Conservation (phyloP, 2,888 invertebrate species). For the Ormyrus nitidulus region DNA sequence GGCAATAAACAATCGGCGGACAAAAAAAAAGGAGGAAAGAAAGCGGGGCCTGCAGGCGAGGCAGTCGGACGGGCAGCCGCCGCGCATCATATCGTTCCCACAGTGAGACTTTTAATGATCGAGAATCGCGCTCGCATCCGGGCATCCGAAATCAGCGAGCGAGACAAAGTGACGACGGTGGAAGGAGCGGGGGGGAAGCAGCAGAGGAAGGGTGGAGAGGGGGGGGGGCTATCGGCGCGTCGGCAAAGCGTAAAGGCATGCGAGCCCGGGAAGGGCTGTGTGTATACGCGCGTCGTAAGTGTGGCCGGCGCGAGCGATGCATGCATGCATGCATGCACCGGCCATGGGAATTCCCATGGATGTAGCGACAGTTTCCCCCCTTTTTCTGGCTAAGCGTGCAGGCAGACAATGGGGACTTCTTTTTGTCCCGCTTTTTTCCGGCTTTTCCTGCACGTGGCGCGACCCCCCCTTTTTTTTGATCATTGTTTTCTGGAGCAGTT, state of each 20-base stretch:
- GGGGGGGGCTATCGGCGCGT: constrained; percentile 21
- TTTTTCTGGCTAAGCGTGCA: background rate
- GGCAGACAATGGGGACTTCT: background rate
- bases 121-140: constrained; percentile 52
- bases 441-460: background rate
- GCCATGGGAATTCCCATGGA: constrained; percentile 61
- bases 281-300: constrained; percentile 70
- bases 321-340: background rate
- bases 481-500: background rate
- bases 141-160: constrained; percentile 55
- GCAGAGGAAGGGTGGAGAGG: constrained; percentile 9
- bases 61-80: too few relatives aligned
- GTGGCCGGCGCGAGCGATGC: constrained; percentile 69
- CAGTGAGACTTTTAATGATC: constrained; percentile 51
- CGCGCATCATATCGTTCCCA: constrained; percentile 35
- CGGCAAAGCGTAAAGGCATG: constrained; percentile 60
- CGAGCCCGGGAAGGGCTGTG: constrained; percentile 30
- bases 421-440: background rate
- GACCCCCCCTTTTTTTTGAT: background rate
- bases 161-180: constrained; percentile 45
- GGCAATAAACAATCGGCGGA: background rate
- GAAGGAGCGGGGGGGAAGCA: background rate
- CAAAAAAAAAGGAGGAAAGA: constrained; percentile 15
- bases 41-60: background rate
- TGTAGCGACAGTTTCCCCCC: constrained; percentile 35